phyloP scores from a whole-genome alignment of 1,140 invertebrate species.

The Drosophila teissieri region DNA sequence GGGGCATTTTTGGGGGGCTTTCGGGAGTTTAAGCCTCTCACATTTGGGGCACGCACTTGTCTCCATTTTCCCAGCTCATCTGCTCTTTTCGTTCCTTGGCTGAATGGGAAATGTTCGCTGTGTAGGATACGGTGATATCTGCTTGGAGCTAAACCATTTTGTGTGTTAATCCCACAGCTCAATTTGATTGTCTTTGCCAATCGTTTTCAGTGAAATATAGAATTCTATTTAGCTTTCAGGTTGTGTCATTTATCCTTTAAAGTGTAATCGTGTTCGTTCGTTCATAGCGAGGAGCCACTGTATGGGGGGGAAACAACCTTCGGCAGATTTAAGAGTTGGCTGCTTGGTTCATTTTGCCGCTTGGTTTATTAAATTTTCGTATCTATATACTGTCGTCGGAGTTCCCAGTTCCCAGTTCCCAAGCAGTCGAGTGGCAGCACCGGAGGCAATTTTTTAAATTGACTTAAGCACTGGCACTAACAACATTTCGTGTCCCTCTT shows the following conservation, averaged over 20 bases:
- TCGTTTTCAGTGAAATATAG: background rate
- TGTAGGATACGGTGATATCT: conserved; percentile 16
- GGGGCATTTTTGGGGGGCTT: conserved; percentile 39
- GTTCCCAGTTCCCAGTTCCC: conserved; percentile 12
- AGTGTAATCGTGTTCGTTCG: background rate
- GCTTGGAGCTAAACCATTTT: background rate
- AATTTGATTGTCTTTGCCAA: background rate
- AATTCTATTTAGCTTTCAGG: background rate
- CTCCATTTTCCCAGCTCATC: conserved; percentile 22
- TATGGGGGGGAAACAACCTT: background rate
- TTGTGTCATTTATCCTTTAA: background rate
- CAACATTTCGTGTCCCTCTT: conserved; percentile 57
- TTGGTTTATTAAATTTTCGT: conserved; percentile 76
- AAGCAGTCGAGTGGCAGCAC: conserved; percentile 16
- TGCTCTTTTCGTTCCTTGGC: background rate
- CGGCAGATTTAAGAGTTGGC: conserved; percentile 8
- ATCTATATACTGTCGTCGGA: conserved; percentile 43
- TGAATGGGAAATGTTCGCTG: conserved; percentile 15
- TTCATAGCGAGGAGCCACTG: conserved; percentile 2
- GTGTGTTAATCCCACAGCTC: too few species aligned
- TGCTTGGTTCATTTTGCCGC: conserved; percentile 69
- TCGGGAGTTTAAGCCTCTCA: conserved; percentile 73
- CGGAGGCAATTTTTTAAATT: conserved; percentile 78
- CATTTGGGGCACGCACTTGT: conserved; percentile 76
- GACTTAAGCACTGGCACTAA: conserved; percentile 65